phyloP scores from a whole-genome alignment of 2,113 vertebrate genomes.

The Emydura subglobosa region DNA sequence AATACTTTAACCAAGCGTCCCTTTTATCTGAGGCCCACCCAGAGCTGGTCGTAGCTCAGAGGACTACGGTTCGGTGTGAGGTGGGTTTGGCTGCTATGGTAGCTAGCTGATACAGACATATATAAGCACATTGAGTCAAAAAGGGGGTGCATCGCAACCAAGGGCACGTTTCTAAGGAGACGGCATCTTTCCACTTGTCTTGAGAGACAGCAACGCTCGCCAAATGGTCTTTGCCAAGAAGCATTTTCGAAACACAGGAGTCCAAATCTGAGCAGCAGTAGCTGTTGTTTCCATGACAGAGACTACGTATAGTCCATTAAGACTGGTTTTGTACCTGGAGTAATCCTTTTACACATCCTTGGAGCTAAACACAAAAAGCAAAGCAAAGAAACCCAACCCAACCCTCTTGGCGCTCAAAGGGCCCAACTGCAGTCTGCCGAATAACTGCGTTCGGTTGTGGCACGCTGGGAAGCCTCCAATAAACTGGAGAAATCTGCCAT shows the following conservation, averaged over 20 bases:
- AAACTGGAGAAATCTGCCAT: not conserved
- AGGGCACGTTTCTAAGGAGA: accelerated
- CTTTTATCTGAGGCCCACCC: too few species aligned
- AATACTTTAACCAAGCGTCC: not conserved
- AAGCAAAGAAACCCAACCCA: not conserved
- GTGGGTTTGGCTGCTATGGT: accelerated
- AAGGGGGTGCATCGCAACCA: accelerated
- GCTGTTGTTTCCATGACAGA: not conserved
- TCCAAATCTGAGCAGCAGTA: accelerated
- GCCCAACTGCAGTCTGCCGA: not conserved
- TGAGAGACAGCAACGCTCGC: not conserved
- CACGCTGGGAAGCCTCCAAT: not conserved
- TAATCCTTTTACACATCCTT: not conserved
- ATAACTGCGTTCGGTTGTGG: accelerated
- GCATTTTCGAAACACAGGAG: accelerated
- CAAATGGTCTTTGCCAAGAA: accelerated
- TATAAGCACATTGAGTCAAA: accelerated
- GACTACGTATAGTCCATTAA: accelerated
- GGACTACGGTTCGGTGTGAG: not conserved
- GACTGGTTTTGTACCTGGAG: accelerated
- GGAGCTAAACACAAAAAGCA: accelerated
- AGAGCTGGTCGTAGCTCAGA: accelerated
- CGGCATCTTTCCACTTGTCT: not conserved
- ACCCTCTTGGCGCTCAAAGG: not conserved
- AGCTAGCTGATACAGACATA: accelerated